Conservation (phyloP, 2,888 invertebrate species). For the Pterostichus madidus region DNA sequence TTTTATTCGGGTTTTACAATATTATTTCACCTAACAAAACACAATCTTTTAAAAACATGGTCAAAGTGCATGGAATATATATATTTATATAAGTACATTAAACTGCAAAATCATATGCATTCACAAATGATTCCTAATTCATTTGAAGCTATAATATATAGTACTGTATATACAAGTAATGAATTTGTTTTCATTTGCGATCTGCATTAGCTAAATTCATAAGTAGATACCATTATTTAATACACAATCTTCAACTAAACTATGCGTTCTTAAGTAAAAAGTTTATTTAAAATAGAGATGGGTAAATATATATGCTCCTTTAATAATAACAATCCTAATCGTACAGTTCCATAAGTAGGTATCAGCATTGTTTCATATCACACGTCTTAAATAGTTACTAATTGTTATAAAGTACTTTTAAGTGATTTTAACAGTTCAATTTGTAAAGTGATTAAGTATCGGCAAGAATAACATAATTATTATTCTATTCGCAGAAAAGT, state of each 20-base stretch:
- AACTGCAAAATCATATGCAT: conserved; percentile 45
- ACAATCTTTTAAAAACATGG: conserved; percentile 45
- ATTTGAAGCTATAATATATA: conserved; percentile 26
- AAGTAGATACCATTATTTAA: conserved; percentile 36
- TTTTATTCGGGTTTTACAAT: conserved; percentile 39
- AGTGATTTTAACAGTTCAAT: conserved; percentile 39
- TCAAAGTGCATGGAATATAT: conserved; percentile 57
- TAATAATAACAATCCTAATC: conserved; percentile 56
- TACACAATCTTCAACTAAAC: conserved; percentile 30
- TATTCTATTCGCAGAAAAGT: conserved; percentile 25
- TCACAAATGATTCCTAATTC: conserved; percentile 31
- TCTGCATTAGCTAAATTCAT: conserved; percentile 37
- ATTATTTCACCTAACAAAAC: conserved; percentile 45
- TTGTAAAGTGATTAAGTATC: conserved; percentile 53
- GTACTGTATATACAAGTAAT: conserved; percentile 11
- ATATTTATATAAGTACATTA: conserved; percentile 62
- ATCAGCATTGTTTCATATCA: conserved; percentile 62
- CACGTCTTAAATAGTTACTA: conserved; percentile 54
- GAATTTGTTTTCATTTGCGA: conserved; percentile 39
- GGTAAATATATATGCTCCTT: conserved; percentile 60
- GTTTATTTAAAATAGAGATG: conserved; percentile 64
- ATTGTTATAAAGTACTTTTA: conserved; percentile 1
- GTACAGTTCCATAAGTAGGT: conserved; percentile 57
- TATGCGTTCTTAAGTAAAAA: conserved; percentile 61
- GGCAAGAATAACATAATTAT: conserved; percentile 35